Evolutionary conservation across 2,113 vertebrate species (phyloP).

Genomic region (Raphicerus campestris): DNA sequence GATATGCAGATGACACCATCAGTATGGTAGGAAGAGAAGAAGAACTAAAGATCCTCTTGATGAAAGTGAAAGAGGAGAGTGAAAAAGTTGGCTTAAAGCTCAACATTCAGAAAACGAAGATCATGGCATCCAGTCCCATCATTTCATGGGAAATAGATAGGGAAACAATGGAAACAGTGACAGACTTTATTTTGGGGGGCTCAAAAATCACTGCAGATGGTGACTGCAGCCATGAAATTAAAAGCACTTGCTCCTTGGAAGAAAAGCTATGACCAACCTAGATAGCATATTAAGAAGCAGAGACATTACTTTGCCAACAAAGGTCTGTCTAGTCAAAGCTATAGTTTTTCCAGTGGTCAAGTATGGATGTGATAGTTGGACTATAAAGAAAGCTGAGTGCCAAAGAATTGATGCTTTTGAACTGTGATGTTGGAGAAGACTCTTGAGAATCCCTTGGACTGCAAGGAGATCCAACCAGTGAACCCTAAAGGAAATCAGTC

Average conservation of each 20-base stretch:
- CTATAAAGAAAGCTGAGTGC: not conserved
- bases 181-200: too few relatives aligned
- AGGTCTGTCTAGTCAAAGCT: not conserved
- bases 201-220: too few relatives aligned
- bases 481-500: not conserved
- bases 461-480: not conserved
- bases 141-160: too few relatives aligned
- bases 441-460: not conserved
- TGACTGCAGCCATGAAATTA: too few relatives aligned
- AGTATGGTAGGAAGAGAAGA: too few relatives aligned
- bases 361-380: not conserved
- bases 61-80: too few relatives aligned
- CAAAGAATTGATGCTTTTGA: not conserved
- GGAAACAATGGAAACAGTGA: too few relatives aligned
- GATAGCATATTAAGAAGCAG: not conserved
- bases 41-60: too few relatives aligned
- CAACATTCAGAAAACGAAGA: too few relatives aligned
- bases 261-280: not conserved
- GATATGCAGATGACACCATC: too few relatives aligned
- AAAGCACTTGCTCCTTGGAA: not conserved
- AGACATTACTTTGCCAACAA: not conserved
- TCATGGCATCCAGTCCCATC: too few relatives aligned
- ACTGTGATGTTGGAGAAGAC: not conserved
- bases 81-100: too few relatives aligned
- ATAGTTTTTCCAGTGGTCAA: not conserved